These are phyloP conservation scores for Microplitis deprimator DNA, from an alignment of 2,888 invertebrate genomes.

Conservation along the genomic window DNA sequence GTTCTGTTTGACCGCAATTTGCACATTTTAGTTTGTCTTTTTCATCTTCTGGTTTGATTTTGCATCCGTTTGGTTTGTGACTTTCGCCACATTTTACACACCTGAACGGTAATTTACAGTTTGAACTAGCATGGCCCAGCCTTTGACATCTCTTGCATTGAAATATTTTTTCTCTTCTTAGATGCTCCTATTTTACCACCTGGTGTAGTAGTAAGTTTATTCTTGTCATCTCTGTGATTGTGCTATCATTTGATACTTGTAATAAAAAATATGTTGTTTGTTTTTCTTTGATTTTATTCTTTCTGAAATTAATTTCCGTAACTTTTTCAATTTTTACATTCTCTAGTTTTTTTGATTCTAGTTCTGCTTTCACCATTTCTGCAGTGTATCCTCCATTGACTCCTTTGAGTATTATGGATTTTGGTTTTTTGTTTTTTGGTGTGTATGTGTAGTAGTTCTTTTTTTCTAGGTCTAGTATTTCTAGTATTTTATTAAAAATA, in stretches of 20 bases:
- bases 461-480: too few relatives aligned
- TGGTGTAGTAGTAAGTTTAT: slow-evolving; percentile 33
- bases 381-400: too few relatives aligned
- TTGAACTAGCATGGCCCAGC: slow-evolving; percentile 29
- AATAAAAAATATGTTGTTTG: not conserved
- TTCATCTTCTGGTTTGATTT: not conserved
- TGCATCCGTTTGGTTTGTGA: slow-evolving; percentile 23
- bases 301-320: not conserved
- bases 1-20: slow-evolving; percentile 27
- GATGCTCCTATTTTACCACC: slow-evolving; percentile 27
- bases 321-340: not conserved
- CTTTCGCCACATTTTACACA: slow-evolving; percentile 39
- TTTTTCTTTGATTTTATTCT: not conserved
- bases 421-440: too few relatives aligned
- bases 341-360: not conserved
- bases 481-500: too few relatives aligned
- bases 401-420: too few relatives aligned
- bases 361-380: not conserved
- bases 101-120: slow-evolving; percentile 22
- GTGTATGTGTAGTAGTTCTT: too few relatives aligned
- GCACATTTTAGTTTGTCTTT: slow-evolving; percentile 27
- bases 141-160: slow-evolving; percentile 42
- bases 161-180: slow-evolving; percentile 18
- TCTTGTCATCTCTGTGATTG: not conserved
- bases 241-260: slow-evolving; percentile 30